phyloP scores from a whole-genome alignment of 2,888 invertebrate genomes.

The Diarsia mendica region DNA sequence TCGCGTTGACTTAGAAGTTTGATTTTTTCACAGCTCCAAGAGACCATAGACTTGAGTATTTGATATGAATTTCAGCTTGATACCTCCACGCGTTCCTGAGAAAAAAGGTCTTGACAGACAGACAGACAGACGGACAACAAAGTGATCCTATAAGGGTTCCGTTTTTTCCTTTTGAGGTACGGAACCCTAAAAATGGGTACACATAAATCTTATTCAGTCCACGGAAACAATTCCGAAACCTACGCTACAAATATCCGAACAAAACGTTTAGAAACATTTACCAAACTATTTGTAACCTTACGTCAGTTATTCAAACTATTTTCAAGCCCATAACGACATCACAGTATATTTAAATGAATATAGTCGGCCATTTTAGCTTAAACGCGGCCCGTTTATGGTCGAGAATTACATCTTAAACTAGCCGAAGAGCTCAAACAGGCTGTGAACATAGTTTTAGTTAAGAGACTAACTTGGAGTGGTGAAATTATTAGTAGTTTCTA shows the following conservation, averaged over 20 bases:
- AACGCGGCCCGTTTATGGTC: conserved; percentile 1
- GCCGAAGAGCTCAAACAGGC: conserved; percentile 2
- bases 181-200: no score
- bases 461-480: conserved; percentile 5
- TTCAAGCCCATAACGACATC: background rate
- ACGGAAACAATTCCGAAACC: background rate
- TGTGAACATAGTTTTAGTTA: conserved; percentile 23
- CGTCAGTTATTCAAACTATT: conserved; percentile 2
- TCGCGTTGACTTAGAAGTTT: no score
- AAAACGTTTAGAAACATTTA: background rate
- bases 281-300: conserved; percentile 22
- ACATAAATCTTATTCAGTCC: background rate
- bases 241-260: background rate
- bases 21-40: no score
- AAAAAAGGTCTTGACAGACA: no score
- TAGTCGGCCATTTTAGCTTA: conserved; percentile 25
- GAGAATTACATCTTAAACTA: conserved; percentile 31
- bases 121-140: no score
- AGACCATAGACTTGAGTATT: no score
- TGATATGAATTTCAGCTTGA: no score
- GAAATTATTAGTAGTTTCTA: conserved; percentile 19
- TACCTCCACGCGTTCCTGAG: no score
- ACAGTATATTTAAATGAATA: conserved; percentile 19
- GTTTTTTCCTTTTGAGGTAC: no score
- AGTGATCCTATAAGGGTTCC: no score